phyloP scores from a whole-genome alignment of 2,113 vertebrate species.

The Gambusia affinis region DNA sequence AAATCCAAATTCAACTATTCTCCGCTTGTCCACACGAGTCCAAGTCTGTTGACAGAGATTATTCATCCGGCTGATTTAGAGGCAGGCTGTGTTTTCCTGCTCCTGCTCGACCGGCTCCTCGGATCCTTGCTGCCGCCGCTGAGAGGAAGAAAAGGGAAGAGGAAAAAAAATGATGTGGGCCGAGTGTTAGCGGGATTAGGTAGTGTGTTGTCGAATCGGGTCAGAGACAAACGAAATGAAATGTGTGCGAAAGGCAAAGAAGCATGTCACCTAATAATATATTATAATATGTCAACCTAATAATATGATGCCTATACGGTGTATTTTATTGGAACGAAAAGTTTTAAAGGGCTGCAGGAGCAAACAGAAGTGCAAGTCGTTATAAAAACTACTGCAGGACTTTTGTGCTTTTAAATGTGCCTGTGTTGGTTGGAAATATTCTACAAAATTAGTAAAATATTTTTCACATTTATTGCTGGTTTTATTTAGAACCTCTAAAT shows the following conservation, averaged over 20 bases:
- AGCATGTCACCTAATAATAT: too few relatives aligned
- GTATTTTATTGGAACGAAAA: too few relatives aligned
- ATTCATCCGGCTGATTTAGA: background rate
- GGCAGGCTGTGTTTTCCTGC: background rate
- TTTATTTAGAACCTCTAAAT: background rate
- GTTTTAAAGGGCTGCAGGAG: too few relatives aligned
- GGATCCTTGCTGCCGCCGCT: background rate
- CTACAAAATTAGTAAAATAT: background rate
- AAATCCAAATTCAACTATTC: background rate
- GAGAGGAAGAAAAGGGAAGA: background rate
- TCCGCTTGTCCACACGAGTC: background rate
- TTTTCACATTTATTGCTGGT: background rate
- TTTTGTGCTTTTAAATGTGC: background rate
- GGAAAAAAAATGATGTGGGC: background rate
- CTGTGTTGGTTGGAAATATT: background rate
- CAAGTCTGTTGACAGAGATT: background rate
- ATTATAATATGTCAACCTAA: too few relatives aligned
- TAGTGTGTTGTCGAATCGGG: constrained; percentile 52
- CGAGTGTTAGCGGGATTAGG: constrained; percentile 35
- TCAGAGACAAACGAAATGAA: background rate
- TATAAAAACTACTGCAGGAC: background rate
- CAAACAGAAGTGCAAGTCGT: background rate
- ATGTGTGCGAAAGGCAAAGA: too few relatives aligned
- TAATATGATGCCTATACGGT: too few relatives aligned
- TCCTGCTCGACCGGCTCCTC: background rate